Percentiles rank a stretch among this genome's conserved stretches.
Evolutionary conservation across 2,113 vertebrate species (phyloP).

Genomic region (Coracopsis vasa): DNA sequence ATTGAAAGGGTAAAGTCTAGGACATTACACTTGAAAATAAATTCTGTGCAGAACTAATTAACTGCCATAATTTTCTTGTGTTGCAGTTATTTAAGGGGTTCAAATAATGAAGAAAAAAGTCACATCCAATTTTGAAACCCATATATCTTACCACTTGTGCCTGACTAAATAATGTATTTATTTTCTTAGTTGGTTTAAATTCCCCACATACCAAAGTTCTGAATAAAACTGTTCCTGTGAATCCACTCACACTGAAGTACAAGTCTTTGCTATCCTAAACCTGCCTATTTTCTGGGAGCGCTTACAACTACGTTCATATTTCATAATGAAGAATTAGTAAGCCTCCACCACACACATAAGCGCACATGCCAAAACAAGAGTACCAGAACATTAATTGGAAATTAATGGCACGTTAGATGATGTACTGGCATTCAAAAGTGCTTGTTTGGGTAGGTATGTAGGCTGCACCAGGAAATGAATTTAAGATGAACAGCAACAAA

Average conservation of each 20-base stretch:
- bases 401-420: not conserved
- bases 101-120: not conserved
- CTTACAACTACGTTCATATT: not conserved
- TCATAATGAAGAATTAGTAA: not conserved
- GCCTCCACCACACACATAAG: not conserved
- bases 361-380: not conserved
- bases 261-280: not conserved
- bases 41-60: not conserved
- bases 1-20: not conserved
- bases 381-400: not conserved
- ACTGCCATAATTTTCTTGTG: not conserved
- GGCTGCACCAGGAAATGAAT: not conserved
- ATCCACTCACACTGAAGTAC: not conserved
- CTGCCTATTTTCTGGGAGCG: not conserved
- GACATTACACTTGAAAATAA: not conserved
- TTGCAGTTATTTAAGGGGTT: not conserved
- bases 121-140: not conserved
- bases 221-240: not conserved
- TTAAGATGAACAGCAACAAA: not conserved
- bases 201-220: not conserved
- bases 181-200: not conserved
- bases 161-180: not conserved
- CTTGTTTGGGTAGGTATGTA: not conserved
- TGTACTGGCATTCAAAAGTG: not conserved
- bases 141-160: not conserved